Evolutionary conservation across 2,113 vertebrate species (phyloP), one percentile per base, ranked within the genome.

Genomic region (Thymallus thymallus): DNA sequence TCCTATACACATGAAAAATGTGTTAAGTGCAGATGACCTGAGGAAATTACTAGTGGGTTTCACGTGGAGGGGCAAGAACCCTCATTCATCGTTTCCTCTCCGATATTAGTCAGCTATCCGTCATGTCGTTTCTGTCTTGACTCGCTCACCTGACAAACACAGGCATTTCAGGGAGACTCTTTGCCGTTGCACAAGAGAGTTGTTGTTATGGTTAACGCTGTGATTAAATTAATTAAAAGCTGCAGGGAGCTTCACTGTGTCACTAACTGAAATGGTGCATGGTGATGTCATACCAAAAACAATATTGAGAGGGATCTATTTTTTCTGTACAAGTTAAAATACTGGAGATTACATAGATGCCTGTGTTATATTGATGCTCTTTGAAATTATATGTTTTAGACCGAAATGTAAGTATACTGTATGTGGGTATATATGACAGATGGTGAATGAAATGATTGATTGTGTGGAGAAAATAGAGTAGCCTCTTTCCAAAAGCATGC

Each of bases 31-130:
- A 72, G 75, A 81, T 76, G 75, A 78, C 68, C 79, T 72, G 76
- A 60, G 78, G 76, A 80, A 85, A 85, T 85, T 74, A 85, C 72
- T 72, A 64, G 48, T 67, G 64, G 65, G 75, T 74, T 73, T 78
- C 45, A 75, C 67, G 71, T 22, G 61, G 77, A 80, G 61, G 55
- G 68, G 76, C 65, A 26, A 75, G 67, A 76, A 68, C 48, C 72
- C 12, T 30, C 61, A 77, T 77, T 70, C 71, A 75, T 77, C 76
- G 76, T 51, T 68, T 75, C 62, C 45, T 60, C 41, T 9, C 35
- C 35, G 35, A 9, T 72, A 67, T 78, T 69, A 83, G 72, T 79
- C 78, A 75, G 66, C 71, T 48, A 77, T 83, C 71, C 65, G 64
- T 84, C 65, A 75, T 75, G 41, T n/a, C 22, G 18, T 16, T 61